Evolutionary conservation across 2,797 vertebrate species (phyloP), one percentile per base, ranked within the genome.

Genomic region (Notamacropus eugenii): DNA sequence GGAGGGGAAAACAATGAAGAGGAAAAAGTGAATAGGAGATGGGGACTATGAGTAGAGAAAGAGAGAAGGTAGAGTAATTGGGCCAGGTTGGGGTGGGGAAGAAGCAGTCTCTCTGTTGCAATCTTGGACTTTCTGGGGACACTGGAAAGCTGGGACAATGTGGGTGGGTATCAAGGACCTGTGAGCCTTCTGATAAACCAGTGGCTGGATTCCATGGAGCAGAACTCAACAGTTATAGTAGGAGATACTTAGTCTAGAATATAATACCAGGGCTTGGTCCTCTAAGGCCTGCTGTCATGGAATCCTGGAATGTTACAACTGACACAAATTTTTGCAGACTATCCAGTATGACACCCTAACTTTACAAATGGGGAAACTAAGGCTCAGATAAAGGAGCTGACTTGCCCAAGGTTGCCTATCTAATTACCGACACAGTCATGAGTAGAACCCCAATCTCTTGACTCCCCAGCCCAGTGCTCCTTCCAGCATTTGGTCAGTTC

Each of bases 91-190:
- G 40, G 0, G n/a, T 67, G 34, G 59, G 96, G 93, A 55, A 94
- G 97, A 6, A 62, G 74, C 16, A 50, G 95, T n/a, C 22, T 58
- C 22, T 95, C 40, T 82, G 14, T 46, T 82, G 40, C 40, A 46
- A 5, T 82, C 74, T 82, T 82, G 24, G 40, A 82, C 74, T 46
- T 82, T 46, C 22, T 46, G n/a, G 40, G 19, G 74, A 46, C 40
- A 27, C 0, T 46, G 40, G 74, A 22, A 46, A 82, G 29, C 74
- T 82, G 74, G 74, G 9, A 24, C 74, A 82, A 10, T 82, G 67
- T 82, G 67, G n/a, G 19, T 82, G 34, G 5, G 62, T n/a, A 82
- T 82, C 19, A 82, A 40, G 74, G n/a, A 24, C 74, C 74, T 82
- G 19, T 82, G 40, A 46, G 9, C 8, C 22, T 19, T 46, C n/a